These are phyloP conservation scores for Lacerta viridis DNA, from an alignment of 2,797 vertebrate species.

Conservation along the genomic window DNA sequence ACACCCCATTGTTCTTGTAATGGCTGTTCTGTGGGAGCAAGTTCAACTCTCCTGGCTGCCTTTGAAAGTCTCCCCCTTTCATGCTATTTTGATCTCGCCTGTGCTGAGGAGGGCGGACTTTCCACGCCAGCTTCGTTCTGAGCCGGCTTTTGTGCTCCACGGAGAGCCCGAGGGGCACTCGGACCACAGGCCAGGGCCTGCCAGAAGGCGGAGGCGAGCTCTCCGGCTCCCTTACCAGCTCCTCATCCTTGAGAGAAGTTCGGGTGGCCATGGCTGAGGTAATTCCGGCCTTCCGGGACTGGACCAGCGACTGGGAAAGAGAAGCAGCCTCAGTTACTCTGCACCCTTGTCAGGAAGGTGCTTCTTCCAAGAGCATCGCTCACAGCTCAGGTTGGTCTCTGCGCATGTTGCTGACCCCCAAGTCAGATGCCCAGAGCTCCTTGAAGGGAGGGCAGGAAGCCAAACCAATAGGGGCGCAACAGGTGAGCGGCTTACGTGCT, in stretches of 20 bases:
- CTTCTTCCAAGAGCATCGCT: neutral
- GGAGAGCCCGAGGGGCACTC: slow-evolving; percentile 20
- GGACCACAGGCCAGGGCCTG: slow-evolving; percentile 15
- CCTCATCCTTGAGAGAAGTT: slow-evolving; percentile 97
- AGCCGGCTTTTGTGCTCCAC: neutral
- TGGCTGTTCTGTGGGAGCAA: neutral
- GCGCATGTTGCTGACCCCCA: accelerated
- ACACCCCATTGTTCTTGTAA: neutral
- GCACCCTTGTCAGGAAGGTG: neutral
- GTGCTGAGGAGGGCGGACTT: neutral
- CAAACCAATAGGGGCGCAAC: accelerated
- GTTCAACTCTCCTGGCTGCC: too few relatives aligned
- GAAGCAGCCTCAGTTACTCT: neutral
- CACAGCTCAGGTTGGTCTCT: neutral
- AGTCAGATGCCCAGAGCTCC: neutral
- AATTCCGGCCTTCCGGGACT: slow-evolving; percentile 97
- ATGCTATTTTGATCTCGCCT: neutral
- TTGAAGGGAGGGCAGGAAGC: neutral
- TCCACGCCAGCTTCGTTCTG: neutral
- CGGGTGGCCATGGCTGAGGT: slow-evolving; percentile 96
- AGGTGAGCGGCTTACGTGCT: accelerated
- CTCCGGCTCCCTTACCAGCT: slow-evolving; percentile 88
- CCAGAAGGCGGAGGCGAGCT: neutral
- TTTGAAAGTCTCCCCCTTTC: neutral
- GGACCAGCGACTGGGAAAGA: slow-evolving; percentile 90